Base-by-base conservation (phyloP, 2,888 invertebrate genomes). In the Lottia scabra region DNA sequence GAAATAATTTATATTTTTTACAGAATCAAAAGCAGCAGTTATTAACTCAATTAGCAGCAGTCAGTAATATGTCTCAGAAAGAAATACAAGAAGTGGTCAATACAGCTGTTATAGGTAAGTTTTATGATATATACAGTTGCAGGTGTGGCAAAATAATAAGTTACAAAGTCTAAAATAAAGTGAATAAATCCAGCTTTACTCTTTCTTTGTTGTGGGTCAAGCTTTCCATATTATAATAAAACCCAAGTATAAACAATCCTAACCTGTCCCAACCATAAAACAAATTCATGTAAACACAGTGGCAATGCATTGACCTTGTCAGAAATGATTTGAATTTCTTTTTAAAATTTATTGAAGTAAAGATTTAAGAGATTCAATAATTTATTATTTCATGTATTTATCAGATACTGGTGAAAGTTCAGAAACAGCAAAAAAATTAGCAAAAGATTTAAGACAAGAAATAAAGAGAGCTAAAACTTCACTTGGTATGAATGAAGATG, bases 11-110 rank as follows among this genome's bases (percentile, higher is more conserved):
- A 30, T 30, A 30, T 38, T 62, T 65, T 23, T 77, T 69, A 13
- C 77, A 86, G 85, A 74, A 74, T 45, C 86, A 87, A 70, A 84
- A 83, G 76, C 83, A 86, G 69, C 77, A 81, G 30, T 84, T 88
- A 72, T 75, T 88, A 70, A 81, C 80, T 1, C 84, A 87, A 70
- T 75, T 88, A 48, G 87, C 87, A 8, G 83, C 84, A 15, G 81
- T 85, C 10, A 85, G 83, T 71, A 81, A 85, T 19, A 71, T 87
- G 73, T 83, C 87, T 12, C 78, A 78, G 30, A 67, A 75, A 26
- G 87, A 88, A 13, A 73, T 87, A 46, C 78, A 83, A 62, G 78
- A 84, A 30, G 80, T 84, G 8, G 83, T 85, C 4, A 78, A 83
- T 45, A 77, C 76, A 48, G 82, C 85, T 30, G 82, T 80, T 4